Conservation (phyloP, 2,888 invertebrate genomes). For the Falcaria lacertinaria region DNA sequence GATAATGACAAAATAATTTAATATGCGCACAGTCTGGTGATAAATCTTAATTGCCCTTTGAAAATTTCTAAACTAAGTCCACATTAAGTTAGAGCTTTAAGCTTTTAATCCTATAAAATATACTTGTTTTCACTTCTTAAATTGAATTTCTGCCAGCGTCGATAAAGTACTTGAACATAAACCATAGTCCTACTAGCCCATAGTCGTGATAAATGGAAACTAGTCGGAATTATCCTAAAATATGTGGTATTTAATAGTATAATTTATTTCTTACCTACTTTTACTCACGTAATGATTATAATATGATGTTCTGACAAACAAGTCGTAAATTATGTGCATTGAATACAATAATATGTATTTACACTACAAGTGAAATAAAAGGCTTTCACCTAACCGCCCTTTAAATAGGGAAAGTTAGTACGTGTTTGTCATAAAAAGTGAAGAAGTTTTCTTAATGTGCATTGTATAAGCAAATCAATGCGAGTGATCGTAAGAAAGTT, state of each 20-base stretch:
- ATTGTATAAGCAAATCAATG: no score
- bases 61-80: background rate
- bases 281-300: background rate
- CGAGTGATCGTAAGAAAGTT: no score
- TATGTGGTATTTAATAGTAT: background rate
- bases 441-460: background rate
- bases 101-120: background rate
- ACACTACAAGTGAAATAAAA: conserved; percentile 17
- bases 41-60: no score
- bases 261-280: background rate
- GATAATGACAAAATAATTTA: no score
- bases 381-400: conserved; percentile 34
- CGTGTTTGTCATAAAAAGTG: background rate
- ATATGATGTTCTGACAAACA: background rate
- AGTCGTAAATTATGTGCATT: background rate
- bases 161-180: background rate
- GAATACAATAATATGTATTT: background rate
- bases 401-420: conserved; percentile 28
- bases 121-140: background rate
- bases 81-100: background rate
- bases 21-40: no score
- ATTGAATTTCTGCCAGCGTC: background rate
- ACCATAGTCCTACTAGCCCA: conserved; percentile 6
- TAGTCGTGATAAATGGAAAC: conserved; percentile 1
- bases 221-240: background rate